Evolutionary conservation across 1,140 invertebrate genomes (phyloP), one percentile per base, ranked within the genome.

Genomic region (Cydia fagiglandana): DNA sequence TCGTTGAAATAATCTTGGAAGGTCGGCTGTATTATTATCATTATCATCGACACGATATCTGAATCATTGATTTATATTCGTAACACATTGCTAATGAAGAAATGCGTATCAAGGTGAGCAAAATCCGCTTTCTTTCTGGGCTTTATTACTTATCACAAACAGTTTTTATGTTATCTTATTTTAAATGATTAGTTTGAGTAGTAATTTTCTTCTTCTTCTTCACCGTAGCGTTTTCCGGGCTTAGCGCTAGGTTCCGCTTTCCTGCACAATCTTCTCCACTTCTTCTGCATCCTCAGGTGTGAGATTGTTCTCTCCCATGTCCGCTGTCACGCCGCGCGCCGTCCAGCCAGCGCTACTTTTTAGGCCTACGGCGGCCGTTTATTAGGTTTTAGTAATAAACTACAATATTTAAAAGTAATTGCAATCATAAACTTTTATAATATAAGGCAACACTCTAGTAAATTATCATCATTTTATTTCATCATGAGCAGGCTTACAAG

Each of bases 11-110:
- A 70, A 41, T 70, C 34, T 38, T 28, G 66, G 34, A 70, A 70
- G 66, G 66, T 70, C 66, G 38, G 15, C 15, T 70, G 66, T 24
- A 38, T 70, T 41, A 70, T 70, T 38, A 38, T 70, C 28, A 70
- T 70, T 38, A 38, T 70, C 28, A 70, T 9, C 34, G 24, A 70
- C 30, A 70, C 30, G 66, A 38, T 70, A 70, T 70, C 34, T n/a
- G 66, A 70, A 70, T 38, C 66, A 38, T 34, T 70, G 66, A 15
- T 70, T 34, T 68, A 9, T 20, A 38, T 70, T 70, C 30, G 34
- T n/a, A n/a, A 41, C n/a, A 34, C 17, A 41, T 38, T 34, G 34
- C 13, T 70, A 70, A 70, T 70, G 38, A 9, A 9, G 30, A 38
- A 70, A 41, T 38, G 30, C 17, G 66, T 70, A 70, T 38, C 28